Conservation (phyloP, 2,888 invertebrate species). For the Pseudoips prasinana region DNA sequence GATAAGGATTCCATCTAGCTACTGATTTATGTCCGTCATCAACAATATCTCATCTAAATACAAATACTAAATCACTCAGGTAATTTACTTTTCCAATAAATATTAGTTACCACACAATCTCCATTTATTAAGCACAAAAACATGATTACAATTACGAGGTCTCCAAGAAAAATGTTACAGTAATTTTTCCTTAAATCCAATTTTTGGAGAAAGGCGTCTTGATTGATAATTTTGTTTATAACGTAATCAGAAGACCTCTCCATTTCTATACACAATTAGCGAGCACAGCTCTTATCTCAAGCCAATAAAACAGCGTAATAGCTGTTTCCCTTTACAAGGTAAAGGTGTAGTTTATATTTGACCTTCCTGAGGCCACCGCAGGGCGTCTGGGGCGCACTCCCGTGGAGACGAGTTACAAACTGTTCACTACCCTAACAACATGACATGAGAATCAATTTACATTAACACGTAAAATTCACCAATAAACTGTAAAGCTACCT, state of each 20-base stretch:
- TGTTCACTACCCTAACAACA: conserved; percentile 37
- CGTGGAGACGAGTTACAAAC: conserved; percentile 26
- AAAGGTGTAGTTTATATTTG: conserved; percentile 59
- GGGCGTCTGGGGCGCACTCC: conserved; percentile 29
- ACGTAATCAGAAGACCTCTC: conserved; percentile 33
- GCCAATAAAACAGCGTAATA: conserved; percentile 53
- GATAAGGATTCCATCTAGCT: no score
- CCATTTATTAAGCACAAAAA: no score
- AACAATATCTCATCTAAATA: no score
- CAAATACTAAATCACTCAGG: no score
- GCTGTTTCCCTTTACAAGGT: conserved; percentile 42
- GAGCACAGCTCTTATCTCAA: conserved; percentile 45
- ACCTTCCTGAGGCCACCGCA: conserved; percentile 43
- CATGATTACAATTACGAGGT: no score
- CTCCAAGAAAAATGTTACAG: no score
- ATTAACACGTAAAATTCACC: conserved; percentile 16
- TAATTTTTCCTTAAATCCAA: no score
- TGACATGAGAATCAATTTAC: conserved; percentile 47
- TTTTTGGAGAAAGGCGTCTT: no score
- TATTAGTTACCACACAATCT: no score
- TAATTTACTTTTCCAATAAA: no score
- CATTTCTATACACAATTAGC: no score
- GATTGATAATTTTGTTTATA: conserved; percentile 34
- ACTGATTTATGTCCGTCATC: no score
- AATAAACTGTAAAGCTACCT: conserved; percentile 49